Evolutionary conservation across 1,140 invertebrate species (phyloP).

Genomic region (Drosophila punjabiensis): DNA sequence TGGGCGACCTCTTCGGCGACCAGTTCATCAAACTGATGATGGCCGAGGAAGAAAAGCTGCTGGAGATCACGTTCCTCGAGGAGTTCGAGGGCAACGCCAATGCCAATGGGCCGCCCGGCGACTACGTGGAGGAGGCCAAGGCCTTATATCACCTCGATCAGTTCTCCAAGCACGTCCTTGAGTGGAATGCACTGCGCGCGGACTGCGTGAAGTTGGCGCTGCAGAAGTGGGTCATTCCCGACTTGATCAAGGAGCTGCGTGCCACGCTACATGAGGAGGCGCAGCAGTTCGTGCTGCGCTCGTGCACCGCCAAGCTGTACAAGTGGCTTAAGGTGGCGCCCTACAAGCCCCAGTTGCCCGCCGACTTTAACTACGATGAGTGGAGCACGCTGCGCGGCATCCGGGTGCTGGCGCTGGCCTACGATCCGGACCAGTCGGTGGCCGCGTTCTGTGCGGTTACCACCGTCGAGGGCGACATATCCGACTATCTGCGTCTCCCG

Average conservation of each 20-base stretch:
- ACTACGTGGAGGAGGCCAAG: conserved; percentile 96
- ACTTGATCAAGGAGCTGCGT: conserved; percentile 94
- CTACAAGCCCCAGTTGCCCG: conserved; percentile 88
- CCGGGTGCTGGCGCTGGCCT: conserved; percentile 94
- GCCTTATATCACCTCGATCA: conserved; percentile 97
- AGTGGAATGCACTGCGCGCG: conserved; percentile 96
- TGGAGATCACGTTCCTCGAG: conserved; percentile 91
- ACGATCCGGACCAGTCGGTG: conserved; percentile 92
- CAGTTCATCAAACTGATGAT: conserved; percentile 94
- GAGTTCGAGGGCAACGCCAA: conserved; percentile 91
- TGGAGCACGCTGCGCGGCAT: conserved; percentile 95
- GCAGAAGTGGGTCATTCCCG: conserved; percentile 95
- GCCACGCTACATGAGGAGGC: conserved; percentile 93
- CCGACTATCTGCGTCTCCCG: conserved; percentile 94
- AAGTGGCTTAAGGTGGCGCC: conserved; percentile 97
- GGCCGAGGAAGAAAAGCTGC: conserved; percentile 94
- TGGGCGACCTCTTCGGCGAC: conserved; percentile 94
- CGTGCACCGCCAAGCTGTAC: conserved; percentile 93
- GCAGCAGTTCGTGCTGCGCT: conserved; percentile 94
- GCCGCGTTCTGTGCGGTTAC: conserved; percentile 96
- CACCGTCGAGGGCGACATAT: conserved; percentile 95
- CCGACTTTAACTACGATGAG: conserved; percentile 95
- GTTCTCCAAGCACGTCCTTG: conserved; percentile 97
- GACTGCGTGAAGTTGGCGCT: conserved; percentile 96
- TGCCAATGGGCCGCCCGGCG: conserved; percentile 85